A percentile compares a stretch with the other conserved stretches of the same genome.
These are phyloP conservation scores for Naja naja DNA, from an alignment of 2,113 vertebrate genomes.

Conservation along the genomic window DNA sequence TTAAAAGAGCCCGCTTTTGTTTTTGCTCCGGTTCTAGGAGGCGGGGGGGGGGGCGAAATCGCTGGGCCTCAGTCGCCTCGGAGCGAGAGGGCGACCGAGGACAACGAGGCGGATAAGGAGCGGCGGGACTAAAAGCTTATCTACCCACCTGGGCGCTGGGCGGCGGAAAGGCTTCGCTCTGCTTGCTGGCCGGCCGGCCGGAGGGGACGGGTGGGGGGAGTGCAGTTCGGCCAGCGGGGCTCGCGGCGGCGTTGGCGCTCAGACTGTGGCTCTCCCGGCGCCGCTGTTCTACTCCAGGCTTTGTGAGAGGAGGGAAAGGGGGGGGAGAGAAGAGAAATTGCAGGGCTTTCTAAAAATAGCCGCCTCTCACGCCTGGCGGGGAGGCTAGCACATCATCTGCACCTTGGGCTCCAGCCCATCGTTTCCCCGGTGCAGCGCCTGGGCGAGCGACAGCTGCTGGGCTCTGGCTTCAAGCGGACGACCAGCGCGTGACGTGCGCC, in stretches of 20 bases:
- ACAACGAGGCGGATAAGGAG: not conserved
- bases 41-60: fast-evolving
- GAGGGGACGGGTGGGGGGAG: not conserved
- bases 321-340: not conserved
- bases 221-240: not conserved
- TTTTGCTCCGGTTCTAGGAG: not conserved
- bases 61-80: not conserved
- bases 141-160: conserved; percentile 8
- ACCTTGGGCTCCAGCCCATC: conserved; percentile 37
- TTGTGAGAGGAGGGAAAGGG: not conserved
- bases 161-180: not conserved
- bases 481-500: not conserved
- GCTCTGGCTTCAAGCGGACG: not conserved
- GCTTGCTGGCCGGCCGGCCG: not conserved
- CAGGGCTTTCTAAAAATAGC: conserved; percentile 39
- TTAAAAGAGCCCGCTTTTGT: not conserved
- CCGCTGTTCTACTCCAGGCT: not conserved
- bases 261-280: not conserved
- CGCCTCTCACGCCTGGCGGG: conserved; percentile 28
- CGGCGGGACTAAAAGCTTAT: too few species aligned
- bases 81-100: not conserved
- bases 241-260: not conserved
- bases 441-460: not conserved
- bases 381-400: conserved; percentile 21
- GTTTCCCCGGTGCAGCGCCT: conserved; percentile 31